phyloP scores from a whole-genome alignment of 2,797 vertebrate species.

The Centroberyx gerrardi region DNA sequence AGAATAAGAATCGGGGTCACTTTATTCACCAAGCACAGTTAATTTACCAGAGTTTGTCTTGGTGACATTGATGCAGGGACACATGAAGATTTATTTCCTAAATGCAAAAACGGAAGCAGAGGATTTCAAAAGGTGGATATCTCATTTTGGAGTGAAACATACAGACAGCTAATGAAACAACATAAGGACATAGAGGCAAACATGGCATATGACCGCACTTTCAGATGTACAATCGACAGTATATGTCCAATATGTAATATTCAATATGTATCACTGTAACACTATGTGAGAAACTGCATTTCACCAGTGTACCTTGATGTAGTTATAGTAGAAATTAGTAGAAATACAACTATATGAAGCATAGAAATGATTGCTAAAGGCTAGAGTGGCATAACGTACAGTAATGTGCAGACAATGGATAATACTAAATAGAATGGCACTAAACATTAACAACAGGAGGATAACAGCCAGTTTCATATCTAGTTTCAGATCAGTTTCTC shows the following conservation, averaged over 20 bases:
- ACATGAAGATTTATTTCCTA: neutral
- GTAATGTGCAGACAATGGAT: neutral
- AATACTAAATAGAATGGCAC: neutral
- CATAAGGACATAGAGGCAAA: too few relatives aligned
- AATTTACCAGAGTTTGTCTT: neutral
- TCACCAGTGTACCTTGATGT: neutral
- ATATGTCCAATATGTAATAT: too few relatives aligned
- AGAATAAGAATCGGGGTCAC: too few relatives aligned
- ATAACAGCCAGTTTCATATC: neutral
- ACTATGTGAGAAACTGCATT: neutral
- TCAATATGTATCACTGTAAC: too few relatives aligned
- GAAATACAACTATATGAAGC: slow-evolving; percentile 10
- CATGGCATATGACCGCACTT: too few relatives aligned
- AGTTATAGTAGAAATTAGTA: slow-evolving; percentile 14
- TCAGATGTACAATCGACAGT: too few relatives aligned
- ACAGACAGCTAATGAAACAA: too few relatives aligned
- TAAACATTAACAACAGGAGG: neutral
- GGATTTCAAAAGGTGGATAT: too few relatives aligned
- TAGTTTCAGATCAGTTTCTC: neutral
- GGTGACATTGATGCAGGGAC: neutral
- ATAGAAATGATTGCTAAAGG: neutral
- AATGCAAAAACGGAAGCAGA: too few relatives aligned
- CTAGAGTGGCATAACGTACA: neutral
- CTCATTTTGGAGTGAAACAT: too few relatives aligned
- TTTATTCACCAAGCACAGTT: too few relatives aligned